Conservation (phyloP, 1,140 invertebrate genomes). For the Pristionchus pacificus region DNA sequence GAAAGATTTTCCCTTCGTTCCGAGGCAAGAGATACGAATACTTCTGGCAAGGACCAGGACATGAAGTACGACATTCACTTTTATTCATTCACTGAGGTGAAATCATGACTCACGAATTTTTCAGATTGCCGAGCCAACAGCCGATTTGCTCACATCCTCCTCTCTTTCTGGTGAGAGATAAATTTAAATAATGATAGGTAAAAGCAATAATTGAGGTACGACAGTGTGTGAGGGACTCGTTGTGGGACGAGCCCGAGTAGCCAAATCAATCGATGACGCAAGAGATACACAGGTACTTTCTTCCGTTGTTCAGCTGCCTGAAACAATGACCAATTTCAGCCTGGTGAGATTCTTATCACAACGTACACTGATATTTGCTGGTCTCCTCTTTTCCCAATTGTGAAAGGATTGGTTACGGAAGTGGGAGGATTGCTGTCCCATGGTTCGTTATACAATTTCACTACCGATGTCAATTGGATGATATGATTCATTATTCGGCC, state of each 20-base stretch:
- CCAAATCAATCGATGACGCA: constrained; percentile 60
- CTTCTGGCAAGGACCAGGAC: constrained; percentile 15
- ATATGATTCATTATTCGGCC: not conserved
- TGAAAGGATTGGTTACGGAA: constrained; percentile 77
- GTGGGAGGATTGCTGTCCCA: constrained; percentile 79
- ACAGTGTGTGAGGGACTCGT: constrained; percentile 70
- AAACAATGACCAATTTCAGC: constrained; percentile 43
- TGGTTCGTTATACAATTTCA: constrained; percentile 61
- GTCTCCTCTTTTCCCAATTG: constrained; percentile 78
- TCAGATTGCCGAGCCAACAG: constrained; percentile 10
- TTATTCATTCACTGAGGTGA: constrained; percentile 12
- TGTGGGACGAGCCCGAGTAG: constrained; percentile 69
- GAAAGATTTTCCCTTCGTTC: constrained; percentile 58
- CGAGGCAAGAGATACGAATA: constrained; percentile 14
- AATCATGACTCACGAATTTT: constrained; percentile 14
- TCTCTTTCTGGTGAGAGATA: constrained; percentile 7
- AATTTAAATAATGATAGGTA: constrained; percentile 10
- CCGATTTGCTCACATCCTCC: constrained; percentile 1
- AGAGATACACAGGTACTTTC: constrained; percentile 59
- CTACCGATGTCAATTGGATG: too few relatives aligned
- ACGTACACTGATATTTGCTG: constrained; percentile 77
- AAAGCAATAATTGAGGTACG: constrained; percentile 63
- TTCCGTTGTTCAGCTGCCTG: not conserved
- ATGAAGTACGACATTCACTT: constrained; percentile 17
- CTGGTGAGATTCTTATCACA: constrained; percentile 75